Evolutionary conservation across 2,888 invertebrate genomes (phyloP).

Genomic region (Sarcophaga rosellei): DNA sequence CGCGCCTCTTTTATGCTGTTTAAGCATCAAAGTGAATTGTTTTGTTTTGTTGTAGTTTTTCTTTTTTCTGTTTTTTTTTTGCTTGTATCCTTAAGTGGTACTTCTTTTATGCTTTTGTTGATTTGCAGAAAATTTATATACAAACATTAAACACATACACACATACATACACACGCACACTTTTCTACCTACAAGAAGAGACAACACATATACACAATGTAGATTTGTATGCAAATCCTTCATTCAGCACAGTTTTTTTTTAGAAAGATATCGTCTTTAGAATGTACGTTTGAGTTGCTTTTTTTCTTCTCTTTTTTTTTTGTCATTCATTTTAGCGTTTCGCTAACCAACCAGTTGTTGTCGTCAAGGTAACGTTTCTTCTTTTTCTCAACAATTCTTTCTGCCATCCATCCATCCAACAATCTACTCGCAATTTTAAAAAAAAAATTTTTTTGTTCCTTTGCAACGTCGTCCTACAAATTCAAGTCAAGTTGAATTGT

Average conservation of each 20-base stretch:
- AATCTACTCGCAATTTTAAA: constrained; percentile 33
- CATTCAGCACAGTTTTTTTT: neutral
- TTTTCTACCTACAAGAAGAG: neutral
- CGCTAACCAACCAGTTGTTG: constrained; percentile 71
- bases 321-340: constrained; percentile 41
- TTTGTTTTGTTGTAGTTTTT: constrained; percentile 35
- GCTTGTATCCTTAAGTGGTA: constrained; percentile 75
- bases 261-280: constrained; percentile 67
- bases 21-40: constrained; percentile 75
- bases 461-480: constrained; percentile 41
- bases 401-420: constrained; percentile 40
- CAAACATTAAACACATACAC: neutral
- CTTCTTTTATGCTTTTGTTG: constrained; percentile 78
- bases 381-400: constrained; percentile 49
- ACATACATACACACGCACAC: neutral
- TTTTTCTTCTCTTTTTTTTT: constrained; percentile 25
- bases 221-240: neutral
- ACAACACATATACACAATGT: neutral
- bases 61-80: constrained; percentile 19
- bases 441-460: neutral
- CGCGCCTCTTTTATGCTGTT: constrained; percentile 57
- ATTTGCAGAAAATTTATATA: constrained; percentile 72
- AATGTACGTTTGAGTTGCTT: neutral
- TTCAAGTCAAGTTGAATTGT: constrained; percentile 71
- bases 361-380: constrained; percentile 78